Base-by-base conservation (phyloP, 2,113 vertebrate species). In the Leucoraja erinaceus region DNA sequence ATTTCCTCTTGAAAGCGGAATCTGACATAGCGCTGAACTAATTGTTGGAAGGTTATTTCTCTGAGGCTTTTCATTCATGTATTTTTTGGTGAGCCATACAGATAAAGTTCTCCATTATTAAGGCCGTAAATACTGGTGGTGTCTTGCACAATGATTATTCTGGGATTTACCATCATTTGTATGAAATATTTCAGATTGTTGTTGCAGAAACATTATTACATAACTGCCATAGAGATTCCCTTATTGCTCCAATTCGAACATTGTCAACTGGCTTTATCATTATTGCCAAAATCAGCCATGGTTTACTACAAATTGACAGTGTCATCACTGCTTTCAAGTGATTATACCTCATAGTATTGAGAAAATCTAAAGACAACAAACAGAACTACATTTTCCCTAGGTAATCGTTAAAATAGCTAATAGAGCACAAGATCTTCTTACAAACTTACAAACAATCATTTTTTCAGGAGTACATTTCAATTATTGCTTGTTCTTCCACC, bases 111-210 rank as follows among this genome's bases (percentile, higher is more conserved):
- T 91, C 68, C 38, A 91, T 91, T 91, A 72, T 91, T 74, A 72
- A 91, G 90, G 31, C 22, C 33, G 9, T 74, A 54, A 91, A 91
- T 90, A 90, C 61, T 25, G 20, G 88, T 31, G 66, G n/a, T 90
- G 14, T 72, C 90, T 91, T 91, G 18, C 22, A 54, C 10, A 74
- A 91, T 91, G 66, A 74, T 66, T 88, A 66, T 72, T 38, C 33
- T 47, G n/a, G 68, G 31, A 72, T 72, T 91, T 22, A 54, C 38
- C 66, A 91, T 31, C 3, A n/a, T 90, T 68, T 72, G 38, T 72
- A 47, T 72, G 90, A 91, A 74, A 74, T 70, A 54, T 91, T 70
- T 91, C 22, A 72, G 90, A 91, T 74, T 91, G 68, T 11, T 47
- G 18, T 72, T 91, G 33, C 22, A 72, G 20, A 91, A 72, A 72